A percentile compares a stretch with the other conserved stretches of the same genome.
phyloP scores from a whole-genome alignment of 2,888 invertebrate genomes.

The Acanthococcus lagerstroemiae region DNA sequence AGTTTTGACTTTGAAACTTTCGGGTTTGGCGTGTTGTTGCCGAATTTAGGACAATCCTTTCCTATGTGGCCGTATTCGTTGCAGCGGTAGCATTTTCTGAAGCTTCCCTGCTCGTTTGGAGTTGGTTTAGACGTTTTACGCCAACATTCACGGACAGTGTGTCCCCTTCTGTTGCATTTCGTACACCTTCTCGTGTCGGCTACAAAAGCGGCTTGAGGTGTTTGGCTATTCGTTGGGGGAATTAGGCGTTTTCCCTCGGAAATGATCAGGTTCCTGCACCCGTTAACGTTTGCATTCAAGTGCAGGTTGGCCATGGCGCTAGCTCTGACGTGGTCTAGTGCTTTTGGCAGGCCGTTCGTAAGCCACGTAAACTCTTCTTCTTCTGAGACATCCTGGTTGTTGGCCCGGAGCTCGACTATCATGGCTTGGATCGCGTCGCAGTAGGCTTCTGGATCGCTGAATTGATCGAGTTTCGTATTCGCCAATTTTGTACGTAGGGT shows the following conservation, averaged over 20 bases:
- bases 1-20: background rate
- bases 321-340: background rate
- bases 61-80: too few relatives aligned
- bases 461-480: background rate
- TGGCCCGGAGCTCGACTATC: background rate
- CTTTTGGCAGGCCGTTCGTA: background rate
- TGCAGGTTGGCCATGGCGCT: background rate
- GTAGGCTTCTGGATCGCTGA: background rate
- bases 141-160: too few relatives aligned
- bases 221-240: background rate
- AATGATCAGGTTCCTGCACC: background rate
- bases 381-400: background rate
- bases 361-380: constrained; percentile 1
- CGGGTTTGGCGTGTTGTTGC: too few relatives aligned
- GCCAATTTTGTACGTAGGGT: background rate
- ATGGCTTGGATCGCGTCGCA: background rate
- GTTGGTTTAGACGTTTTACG: too few relatives aligned
- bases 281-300: background rate
- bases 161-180: too few relatives aligned
- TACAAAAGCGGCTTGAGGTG: background rate
- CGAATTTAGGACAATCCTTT: too few relatives aligned
- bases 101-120: too few relatives aligned
- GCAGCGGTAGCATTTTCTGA: too few relatives aligned
- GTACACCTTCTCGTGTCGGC: too few relatives aligned
- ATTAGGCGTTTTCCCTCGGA: background rate